Percentiles rank a stretch among this genome's conserved stretches.
phyloP scores from a whole-genome alignment of 2,888 invertebrate genomes.

The Tetramorium bicarinatum region DNA sequence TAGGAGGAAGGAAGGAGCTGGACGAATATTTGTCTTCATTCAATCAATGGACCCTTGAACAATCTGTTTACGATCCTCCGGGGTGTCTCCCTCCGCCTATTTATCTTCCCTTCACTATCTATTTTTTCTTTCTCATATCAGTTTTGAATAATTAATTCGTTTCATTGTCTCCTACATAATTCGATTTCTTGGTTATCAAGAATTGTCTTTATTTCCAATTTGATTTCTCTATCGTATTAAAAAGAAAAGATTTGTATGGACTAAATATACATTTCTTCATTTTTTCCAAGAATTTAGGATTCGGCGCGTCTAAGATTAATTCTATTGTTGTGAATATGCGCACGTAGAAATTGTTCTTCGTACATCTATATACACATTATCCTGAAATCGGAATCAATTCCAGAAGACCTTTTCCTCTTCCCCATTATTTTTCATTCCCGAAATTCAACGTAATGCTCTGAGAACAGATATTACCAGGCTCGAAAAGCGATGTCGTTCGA shows the following conservation, averaged over 20 bases:
- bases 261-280: not conserved
- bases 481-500: not conserved
- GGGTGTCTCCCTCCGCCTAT: not conserved
- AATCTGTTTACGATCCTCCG: not conserved
- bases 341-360: not conserved
- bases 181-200: constrained; percentile 68
- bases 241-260: not conserved
- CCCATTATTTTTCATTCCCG: not conserved
- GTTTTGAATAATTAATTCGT: constrained; percentile 56
- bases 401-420: not conserved
- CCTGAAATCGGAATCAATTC: not conserved
- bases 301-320: not conserved
- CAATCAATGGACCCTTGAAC: not conserved
- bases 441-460: not conserved
- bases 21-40: constrained; percentile 23
- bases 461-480: constrained; percentile 9
- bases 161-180: constrained; percentile 70
- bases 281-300: not conserved
- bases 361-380: not conserved
- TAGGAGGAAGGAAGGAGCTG: not conserved
- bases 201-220: not conserved
- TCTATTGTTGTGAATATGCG: not conserved
- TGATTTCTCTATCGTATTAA: not conserved
- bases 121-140: constrained; percentile 33
- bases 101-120: constrained; percentile 29